Conservation (phyloP, 2,888 invertebrate genomes). For the Eilema depressum region DNA sequence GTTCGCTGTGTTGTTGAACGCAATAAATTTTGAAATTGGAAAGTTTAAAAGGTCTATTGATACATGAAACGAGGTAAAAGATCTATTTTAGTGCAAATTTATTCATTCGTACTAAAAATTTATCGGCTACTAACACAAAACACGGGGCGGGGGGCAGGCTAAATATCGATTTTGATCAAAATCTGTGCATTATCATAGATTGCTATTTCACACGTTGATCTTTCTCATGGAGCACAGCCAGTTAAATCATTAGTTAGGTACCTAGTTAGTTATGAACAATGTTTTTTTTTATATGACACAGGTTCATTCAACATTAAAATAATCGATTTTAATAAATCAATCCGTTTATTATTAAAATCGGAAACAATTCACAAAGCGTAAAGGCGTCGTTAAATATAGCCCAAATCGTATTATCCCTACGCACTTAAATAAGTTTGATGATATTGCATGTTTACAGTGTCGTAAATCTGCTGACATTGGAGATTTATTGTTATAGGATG, state of each 20-base stretch:
- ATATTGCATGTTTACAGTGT: constrained; percentile 79
- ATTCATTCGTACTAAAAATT: neutral
- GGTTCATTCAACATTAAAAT: neutral
- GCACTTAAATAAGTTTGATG: constrained; percentile 69
- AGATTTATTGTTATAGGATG: constrained; percentile 78
- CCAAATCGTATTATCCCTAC: constrained; percentile 54
- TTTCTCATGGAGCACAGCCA: neutral
- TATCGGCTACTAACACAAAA: neutral
- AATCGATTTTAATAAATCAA: constrained; percentile 44
- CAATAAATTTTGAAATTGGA: constrained; percentile 27
- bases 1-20: neutral
- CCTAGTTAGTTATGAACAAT: neutral
- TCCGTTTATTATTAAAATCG: constrained; percentile 40
- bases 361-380: constrained; percentile 47
- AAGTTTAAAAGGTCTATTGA: constrained; percentile 21
- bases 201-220: too few species aligned
- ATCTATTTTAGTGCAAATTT: neutral
- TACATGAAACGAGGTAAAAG: neutral
- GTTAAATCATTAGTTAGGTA: neutral
- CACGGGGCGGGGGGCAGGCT: neutral
- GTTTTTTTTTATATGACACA: neutral
- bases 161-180: too few species aligned
- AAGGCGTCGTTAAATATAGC: constrained; percentile 48
- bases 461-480: constrained; percentile 75
- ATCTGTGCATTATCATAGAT: too few species aligned